Conservation (phyloP, 2,113 vertebrate species). For the Hypanus sabinus region DNA sequence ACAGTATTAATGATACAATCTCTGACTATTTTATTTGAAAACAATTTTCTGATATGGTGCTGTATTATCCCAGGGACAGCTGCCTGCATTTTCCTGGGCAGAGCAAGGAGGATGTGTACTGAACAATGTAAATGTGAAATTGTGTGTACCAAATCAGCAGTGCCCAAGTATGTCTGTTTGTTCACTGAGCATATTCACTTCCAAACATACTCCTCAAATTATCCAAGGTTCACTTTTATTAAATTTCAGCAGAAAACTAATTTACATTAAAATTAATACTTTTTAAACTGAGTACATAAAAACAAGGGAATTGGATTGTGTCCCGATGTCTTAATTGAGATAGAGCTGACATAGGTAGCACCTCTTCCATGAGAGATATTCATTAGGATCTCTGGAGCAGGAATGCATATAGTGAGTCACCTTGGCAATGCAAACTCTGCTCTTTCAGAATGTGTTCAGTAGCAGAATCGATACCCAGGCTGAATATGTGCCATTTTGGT, state of each 20-base stretch:
- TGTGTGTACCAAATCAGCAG: neutral
- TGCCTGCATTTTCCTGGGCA: too few relatives aligned
- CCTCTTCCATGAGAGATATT: neutral
- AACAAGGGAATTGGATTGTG: neutral
- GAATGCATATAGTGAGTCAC: neutral
- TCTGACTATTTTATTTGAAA: too few relatives aligned
- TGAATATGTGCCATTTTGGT: neutral
- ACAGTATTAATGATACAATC: too few relatives aligned
- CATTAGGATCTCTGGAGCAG: neutral
- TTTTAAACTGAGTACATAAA: neutral
- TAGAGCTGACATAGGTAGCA: too few relatives aligned
- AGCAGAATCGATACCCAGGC: neutral
- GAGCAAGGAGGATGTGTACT: too few relatives aligned
- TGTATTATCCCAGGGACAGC: too few relatives aligned
- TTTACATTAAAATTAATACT: neutral
- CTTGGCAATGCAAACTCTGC: neutral
- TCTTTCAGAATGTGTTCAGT: neutral
- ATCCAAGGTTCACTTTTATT: constrained; percentile 16
- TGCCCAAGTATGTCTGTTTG: too few relatives aligned
- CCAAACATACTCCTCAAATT: neutral
- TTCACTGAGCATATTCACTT: neutral
- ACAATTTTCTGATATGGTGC: too few relatives aligned
- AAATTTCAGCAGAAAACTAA: neutral
- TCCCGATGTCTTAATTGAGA: neutral
- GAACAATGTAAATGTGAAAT: neutral